Base-by-base conservation (phyloP, 1,140 invertebrate genomes). In the Lucilia cuprina region DNA sequence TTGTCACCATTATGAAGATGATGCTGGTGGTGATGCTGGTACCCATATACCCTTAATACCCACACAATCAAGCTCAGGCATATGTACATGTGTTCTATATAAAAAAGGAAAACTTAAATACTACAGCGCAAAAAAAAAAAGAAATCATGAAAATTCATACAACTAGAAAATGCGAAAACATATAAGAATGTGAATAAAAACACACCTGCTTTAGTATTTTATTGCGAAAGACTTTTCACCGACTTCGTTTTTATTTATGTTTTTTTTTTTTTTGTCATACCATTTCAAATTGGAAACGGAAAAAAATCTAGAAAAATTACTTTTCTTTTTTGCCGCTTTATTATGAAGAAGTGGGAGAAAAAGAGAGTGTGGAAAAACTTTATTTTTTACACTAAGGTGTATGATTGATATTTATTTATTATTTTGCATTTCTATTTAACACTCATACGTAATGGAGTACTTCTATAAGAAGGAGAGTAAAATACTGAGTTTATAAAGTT, bases 361-460 rank as follows among this genome's bases (percentile, higher is more conserved):
- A 14, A 41, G 14, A 60, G 5, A 60, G 55, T 14, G 13, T 14
- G 50, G 4, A 5, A 70, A 70, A 70, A 70, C 65, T 70, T 19
- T 70, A 70, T 70, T 70, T 19, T 60, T 0, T 70, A 55, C 50
- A 55, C 65, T 70, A 70, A 70, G 65, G 17, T 19, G 65, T 70
- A 70, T 70, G 65, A 70, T 70, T 70, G 65, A 70, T 70, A 70
- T 70, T 70, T 70, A 21, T 70, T 70, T 70, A 70, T 70, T 60
- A 60, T 60, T 60, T n/a, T 60, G 50, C 50, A 60, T 60, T 17
- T n/a, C 13, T 60, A 14, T 5, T 60, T 41, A 41, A 41, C 5
- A 41, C 41, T 41, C 41, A 41, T 41, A 41, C 41, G 41, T 41
- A 5, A 41, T 41, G 41, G 5, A 41, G 41, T 41, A 41, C 41